These are phyloP conservation scores for Saccostrea echinata DNA, from an alignment of 1,140 invertebrate species.

Conservation along the genomic window DNA sequence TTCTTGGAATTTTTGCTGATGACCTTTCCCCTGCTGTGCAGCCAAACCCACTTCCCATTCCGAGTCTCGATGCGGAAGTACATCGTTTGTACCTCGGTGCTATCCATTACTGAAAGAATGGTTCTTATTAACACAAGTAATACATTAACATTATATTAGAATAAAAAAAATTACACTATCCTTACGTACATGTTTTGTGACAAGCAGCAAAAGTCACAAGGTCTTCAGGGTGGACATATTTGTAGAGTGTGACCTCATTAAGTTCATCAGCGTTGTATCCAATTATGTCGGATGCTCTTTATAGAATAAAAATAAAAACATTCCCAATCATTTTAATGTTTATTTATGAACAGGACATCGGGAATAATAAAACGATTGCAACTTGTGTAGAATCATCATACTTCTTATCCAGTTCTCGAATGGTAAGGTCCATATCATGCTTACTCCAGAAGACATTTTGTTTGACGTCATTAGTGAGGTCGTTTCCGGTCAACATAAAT, in stretches of 20 bases:
- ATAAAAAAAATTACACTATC: neutral
- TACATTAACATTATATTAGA: neutral
- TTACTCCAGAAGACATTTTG: constrained; percentile 74
- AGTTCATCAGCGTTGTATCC: constrained; percentile 65
- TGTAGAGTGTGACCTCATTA: constrained; percentile 67
- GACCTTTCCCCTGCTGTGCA: constrained; percentile 70
- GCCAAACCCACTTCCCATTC: constrained; percentile 66
- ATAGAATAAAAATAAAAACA: constrained; percentile 10
- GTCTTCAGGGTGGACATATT: constrained; percentile 71
- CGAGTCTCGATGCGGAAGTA: constrained; percentile 69
- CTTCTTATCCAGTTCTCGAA: constrained; percentile 71
- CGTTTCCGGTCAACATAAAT: constrained; percentile 66
- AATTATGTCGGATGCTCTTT: constrained; percentile 55
- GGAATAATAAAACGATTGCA: no score
- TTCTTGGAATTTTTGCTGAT: constrained; percentile 74
- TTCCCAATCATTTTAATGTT: no score
- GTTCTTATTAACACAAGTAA: neutral
- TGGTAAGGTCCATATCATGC: constrained; percentile 70
- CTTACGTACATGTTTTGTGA: constrained; percentile 69
- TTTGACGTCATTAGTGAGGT: constrained; percentile 61
- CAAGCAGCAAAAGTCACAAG: constrained; percentile 63
- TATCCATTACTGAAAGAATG: constrained; percentile 62
- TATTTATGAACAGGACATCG: no score
- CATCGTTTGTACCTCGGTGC: constrained; percentile 71
- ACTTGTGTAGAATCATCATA: constrained; percentile 40